These are phyloP conservation scores for Myiozetetes cayanensis DNA, from an alignment of 2,113 vertebrate genomes.

Conservation along the genomic window DNA sequence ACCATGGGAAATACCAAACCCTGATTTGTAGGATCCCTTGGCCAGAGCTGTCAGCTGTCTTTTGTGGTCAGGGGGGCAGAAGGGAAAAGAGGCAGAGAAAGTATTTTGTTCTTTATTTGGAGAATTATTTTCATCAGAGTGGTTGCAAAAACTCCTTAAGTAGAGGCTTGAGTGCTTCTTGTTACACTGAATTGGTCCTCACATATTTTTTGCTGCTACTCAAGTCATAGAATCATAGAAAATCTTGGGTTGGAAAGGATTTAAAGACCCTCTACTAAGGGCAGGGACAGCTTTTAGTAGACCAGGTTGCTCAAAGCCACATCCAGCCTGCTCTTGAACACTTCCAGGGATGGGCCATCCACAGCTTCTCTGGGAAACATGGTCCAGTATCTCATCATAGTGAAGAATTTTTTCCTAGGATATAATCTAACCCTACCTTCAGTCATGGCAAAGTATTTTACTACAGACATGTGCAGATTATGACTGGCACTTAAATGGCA, in stretches of 20 bases:
- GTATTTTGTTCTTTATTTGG: background rate
- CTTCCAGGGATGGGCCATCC: background rate
- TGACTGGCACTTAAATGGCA: background rate
- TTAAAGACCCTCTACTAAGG: no score
- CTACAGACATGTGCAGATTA: accelerated
- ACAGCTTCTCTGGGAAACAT: background rate
- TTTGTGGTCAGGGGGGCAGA: background rate
- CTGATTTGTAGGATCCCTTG: background rate
- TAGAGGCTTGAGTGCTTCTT: background rate
- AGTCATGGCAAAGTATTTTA: background rate
- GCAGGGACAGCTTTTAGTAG: background rate
- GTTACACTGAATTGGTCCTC: background rate
- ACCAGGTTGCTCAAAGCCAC: background rate
- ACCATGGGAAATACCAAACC: background rate
- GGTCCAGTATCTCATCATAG: background rate
- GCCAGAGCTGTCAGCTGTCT: background rate
- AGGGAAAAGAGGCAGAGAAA: background rate
- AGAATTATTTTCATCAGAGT: background rate
- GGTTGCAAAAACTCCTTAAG: background rate
- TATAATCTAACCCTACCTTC: background rate
- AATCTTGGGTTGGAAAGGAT: background rate
- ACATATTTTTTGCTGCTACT: background rate
- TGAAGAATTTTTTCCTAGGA: background rate
- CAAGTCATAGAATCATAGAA: background rate
- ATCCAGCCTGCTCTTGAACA: background rate